phyloP scores from a whole-genome alignment of 1,140 invertebrate genomes.

The Sminthurinus signatus region DNA sequence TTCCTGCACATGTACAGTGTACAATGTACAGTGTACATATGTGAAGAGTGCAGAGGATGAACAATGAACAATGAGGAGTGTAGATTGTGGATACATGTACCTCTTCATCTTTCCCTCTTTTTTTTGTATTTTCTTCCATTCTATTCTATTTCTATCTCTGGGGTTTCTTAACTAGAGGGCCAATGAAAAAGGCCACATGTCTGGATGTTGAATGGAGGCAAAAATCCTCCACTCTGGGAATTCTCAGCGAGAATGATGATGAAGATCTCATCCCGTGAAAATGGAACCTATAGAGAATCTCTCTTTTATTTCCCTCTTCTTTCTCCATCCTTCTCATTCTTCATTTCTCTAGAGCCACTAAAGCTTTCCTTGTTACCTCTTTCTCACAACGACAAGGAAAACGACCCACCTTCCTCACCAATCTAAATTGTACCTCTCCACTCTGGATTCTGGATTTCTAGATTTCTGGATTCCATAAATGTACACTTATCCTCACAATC shows the following conservation, averaged over 20 bases:
- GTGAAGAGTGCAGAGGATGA: too few relatives aligned
- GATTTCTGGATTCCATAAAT: too few relatives aligned
- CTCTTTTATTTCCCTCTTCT: neutral
- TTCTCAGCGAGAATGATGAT: slow-evolving; percentile 8
- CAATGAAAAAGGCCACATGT: neutral
- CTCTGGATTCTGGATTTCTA: too few relatives aligned
- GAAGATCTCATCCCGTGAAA: neutral
- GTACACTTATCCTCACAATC: too few relatives aligned
- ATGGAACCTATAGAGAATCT: neutral
- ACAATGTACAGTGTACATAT: too few relatives aligned
- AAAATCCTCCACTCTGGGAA: slow-evolving; percentile 10
- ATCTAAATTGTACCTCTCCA: too few relatives aligned
- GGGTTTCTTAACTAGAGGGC: neutral
- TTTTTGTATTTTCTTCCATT: neutral
- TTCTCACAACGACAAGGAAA: too few relatives aligned
- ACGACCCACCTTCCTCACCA: too few relatives aligned
- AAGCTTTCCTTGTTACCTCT: neutral
- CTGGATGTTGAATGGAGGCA: slow-evolving; percentile 5
- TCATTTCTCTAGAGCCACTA: slow-evolving; percentile 1
- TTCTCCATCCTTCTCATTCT: neutral
- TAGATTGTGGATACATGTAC: too few relatives aligned
- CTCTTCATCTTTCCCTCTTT: neutral
- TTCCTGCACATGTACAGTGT: neutral
- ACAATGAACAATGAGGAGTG: too few relatives aligned
- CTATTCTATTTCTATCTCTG: neutral